phyloP scores from a whole-genome alignment of 2,888 invertebrate genomes.

The Parasteatoda lunata region DNA sequence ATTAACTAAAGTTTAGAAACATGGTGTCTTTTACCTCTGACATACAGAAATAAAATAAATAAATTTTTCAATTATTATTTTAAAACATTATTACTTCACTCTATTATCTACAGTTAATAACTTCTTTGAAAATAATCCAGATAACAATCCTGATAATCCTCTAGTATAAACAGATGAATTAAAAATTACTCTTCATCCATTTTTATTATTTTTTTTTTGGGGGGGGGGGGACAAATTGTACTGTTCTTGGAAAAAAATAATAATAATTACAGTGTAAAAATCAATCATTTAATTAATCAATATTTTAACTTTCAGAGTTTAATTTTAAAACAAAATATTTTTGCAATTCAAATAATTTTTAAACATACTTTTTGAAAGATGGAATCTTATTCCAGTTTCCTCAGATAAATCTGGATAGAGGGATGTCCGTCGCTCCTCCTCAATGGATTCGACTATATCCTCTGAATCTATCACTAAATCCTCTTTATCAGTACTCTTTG shows the following conservation, averaged over 20 bases:
- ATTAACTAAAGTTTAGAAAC: no score
- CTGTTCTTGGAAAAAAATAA: background rate
- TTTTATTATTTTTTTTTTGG: background rate
- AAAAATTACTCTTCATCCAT: background rate
- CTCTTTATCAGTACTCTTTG: slow-evolving; percentile 39
- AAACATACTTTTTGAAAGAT: slow-evolving; percentile 71
- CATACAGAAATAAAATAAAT: no score
- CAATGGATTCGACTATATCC: slow-evolving; percentile 57
- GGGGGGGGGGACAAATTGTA: background rate
- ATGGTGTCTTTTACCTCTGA: no score
- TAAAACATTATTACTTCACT: no score
- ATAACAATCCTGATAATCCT: no score
- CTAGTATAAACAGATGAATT: no score
- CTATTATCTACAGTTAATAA: no score
- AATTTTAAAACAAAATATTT: slow-evolving; percentile 15
- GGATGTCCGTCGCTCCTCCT: slow-evolving; percentile 22
- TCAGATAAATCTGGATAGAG: slow-evolving; percentile 69
- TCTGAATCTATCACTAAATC: slow-evolving; percentile 70
- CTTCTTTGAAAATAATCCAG: no score
- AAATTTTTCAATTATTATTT: no score
- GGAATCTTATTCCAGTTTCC: slow-evolving; percentile 71
- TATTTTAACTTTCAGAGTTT: background rate
- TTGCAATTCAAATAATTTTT: background rate
- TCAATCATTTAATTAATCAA: background rate
- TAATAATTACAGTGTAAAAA: background rate